phyloP scores from a whole-genome alignment of 2,888 invertebrate species.

The Diaphora mendica region DNA sequence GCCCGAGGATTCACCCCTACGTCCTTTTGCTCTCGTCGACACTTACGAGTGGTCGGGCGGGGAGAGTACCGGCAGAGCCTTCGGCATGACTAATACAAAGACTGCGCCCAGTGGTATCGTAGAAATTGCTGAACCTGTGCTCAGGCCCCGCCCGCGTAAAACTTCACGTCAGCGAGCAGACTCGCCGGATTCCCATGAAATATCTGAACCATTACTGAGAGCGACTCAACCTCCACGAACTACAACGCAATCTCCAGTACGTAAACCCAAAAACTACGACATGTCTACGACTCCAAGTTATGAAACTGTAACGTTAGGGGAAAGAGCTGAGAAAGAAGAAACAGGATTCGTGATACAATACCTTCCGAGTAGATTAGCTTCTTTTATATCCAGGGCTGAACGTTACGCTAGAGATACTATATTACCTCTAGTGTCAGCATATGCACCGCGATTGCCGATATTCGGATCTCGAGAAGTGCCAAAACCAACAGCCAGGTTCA shows the following conservation, averaged over 20 bases:
- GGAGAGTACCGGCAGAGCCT: constrained; percentile 87
- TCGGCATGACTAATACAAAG: constrained; percentile 85
- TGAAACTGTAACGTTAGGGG: constrained; percentile 67
- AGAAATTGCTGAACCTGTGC: constrained; percentile 92
- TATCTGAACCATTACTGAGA: constrained; percentile 88
- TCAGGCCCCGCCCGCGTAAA: constrained; percentile 87
- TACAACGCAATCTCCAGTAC: constrained; percentile 64
- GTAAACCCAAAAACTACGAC: constrained; percentile 81
- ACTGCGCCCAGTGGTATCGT: constrained; percentile 77
- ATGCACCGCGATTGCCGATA: constrained; percentile 90
- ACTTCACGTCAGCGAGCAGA: constrained; percentile 84
- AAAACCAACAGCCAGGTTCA: constrained; percentile 87
- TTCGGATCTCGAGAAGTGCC: constrained; percentile 81
- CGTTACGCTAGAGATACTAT: constrained; percentile 92
- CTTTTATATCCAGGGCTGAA: constrained; percentile 93
- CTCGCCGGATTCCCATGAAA: constrained; percentile 84
- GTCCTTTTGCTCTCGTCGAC: constrained; percentile 76
- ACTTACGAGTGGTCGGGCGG: constrained; percentile 84
- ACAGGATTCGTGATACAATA: constrained; percentile 90
- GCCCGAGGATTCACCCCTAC: constrained; percentile 73
- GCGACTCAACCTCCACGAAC: constrained; percentile 76
- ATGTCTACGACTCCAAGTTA: constrained; percentile 75
- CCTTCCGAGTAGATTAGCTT: constrained; percentile 91
- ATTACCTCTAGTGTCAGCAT: constrained; percentile 91
- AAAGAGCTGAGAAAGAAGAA: constrained; percentile 72